A percentile compares a stretch with the other conserved stretches of the same genome.
These are phyloP conservation scores for Epizoanthus ramosus DNA, from an alignment of 92 coral and sea anemone species.

Conservation along the genomic window DNA sequence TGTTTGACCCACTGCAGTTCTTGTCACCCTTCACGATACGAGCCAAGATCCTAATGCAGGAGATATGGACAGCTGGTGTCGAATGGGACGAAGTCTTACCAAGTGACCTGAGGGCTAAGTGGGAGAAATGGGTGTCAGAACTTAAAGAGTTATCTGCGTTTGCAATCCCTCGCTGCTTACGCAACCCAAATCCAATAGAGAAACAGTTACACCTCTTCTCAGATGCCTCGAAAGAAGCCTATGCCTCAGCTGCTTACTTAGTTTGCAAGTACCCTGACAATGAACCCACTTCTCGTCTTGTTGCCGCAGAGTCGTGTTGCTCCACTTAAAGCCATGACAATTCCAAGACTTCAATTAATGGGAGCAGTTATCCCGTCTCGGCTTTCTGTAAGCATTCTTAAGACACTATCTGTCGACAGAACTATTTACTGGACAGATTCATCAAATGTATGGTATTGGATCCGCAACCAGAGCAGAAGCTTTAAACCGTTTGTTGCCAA, in stretches of 20 bases:
- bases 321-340: too few relatives aligned
- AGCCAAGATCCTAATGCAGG: constrained; percentile 17
- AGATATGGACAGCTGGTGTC: constrained; percentile 30
- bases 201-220: constrained; percentile 9
- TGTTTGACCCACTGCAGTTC: too few relatives aligned
- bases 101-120: too few relatives aligned
- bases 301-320: too few relatives aligned
- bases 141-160: too few relatives aligned
- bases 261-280: constrained; percentile 29
- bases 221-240: too few relatives aligned
- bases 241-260: constrained; percentile 41
- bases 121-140: too few relatives aligned
- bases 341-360: constrained; percentile 48
- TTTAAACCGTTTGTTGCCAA: constrained; percentile 58
- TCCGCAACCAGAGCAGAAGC: constrained; percentile 49
- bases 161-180: too few relatives aligned
- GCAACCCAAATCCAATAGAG: constrained; percentile 8
- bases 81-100: constrained; percentile 33
- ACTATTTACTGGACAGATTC: constrained; percentile 56
- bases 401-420: constrained; percentile 32
- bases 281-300: too few relatives aligned
- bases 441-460: constrained; percentile 55
- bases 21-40: too few relatives aligned
- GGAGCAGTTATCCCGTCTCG: constrained; percentile 55
- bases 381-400: too few relatives aligned